Evolutionary conservation across 2,888 invertebrate genomes (phyloP).

Genomic region (Ornithoptera priamus): DNA sequence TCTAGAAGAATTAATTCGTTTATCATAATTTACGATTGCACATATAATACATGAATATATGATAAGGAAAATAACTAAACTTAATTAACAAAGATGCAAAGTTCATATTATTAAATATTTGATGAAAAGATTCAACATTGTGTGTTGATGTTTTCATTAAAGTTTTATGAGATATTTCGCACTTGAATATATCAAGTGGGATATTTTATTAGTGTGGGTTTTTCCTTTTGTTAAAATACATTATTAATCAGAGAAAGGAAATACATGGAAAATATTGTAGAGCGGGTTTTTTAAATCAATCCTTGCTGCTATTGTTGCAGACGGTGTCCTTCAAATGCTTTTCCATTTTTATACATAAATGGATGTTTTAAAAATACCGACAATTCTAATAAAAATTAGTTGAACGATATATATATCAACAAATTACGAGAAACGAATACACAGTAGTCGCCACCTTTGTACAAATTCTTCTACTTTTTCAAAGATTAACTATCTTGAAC

Average conservation of each 20-base stretch:
- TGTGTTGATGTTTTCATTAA: background rate
- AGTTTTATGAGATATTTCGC: background rate
- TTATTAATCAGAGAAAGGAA: background rate
- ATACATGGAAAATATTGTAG: background rate
- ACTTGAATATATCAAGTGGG: background rate
- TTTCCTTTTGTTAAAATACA: background rate
- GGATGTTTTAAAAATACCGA: no score
- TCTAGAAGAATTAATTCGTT: no score
- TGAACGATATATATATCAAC: background rate
- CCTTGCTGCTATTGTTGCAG: background rate
- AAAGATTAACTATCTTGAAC: no score
- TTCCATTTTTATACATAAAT: no score
- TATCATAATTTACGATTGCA: no score
- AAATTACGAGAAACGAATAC: background rate
- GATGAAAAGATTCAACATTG: background rate
- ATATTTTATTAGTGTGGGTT: background rate
- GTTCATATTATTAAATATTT: no score
- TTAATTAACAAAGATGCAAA: no score
- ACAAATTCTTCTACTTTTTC: no score
- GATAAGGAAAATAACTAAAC: no score
- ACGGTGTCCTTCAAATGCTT: no score
- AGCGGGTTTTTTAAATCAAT: background rate
- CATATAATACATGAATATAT: no score
- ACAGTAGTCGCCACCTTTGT: no score
- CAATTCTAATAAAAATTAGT: background rate